phyloP scores from a whole-genome alignment of 2,113 vertebrate species.

The Willisornis vidua region DNA sequence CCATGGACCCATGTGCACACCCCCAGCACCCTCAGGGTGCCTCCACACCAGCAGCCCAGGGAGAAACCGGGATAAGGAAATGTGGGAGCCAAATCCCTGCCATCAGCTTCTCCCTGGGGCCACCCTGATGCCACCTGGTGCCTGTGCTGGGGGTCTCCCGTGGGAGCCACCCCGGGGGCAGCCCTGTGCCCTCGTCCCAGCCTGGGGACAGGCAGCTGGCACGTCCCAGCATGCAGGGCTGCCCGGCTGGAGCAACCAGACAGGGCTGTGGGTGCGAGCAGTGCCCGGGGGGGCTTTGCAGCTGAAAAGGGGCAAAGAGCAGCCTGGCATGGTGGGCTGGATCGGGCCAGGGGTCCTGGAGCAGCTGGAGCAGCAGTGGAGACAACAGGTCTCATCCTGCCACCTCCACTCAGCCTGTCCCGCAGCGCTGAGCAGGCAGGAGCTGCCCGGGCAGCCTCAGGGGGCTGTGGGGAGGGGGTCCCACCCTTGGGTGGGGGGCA shows the following conservation, averaged over 20 bases:
- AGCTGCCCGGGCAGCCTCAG: background rate
- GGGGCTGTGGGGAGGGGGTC: background rate
- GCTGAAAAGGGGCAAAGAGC: background rate
- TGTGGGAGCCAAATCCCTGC: fast-evolving
- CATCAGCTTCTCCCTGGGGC: fast-evolving
- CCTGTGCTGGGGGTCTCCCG: background rate
- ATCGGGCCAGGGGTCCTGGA: fast-evolving
- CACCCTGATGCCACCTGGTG: background rate
- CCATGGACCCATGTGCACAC: background rate
- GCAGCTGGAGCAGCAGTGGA: background rate
- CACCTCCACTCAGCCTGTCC: background rate
- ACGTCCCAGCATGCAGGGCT: slow-evolving; percentile 34
- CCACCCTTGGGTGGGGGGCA: fast-evolving
- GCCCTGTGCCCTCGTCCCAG: background rate
- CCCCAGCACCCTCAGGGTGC: background rate
- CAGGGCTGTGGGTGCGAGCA: background rate
- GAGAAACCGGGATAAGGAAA: fast-evolving
- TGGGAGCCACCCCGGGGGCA: background rate
- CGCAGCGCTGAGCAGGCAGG: fast-evolving
- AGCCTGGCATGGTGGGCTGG: fast-evolving
- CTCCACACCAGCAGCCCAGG: fast-evolving
- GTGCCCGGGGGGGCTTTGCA: background rate
- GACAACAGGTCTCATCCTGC: fast-evolving
- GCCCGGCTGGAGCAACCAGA: background rate
- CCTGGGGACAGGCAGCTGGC: background rate